Evolutionary conservation across 2,888 invertebrate genomes (phyloP), one percentile per base, ranked within the genome.

Genomic region (Lymantria dispar): DNA sequence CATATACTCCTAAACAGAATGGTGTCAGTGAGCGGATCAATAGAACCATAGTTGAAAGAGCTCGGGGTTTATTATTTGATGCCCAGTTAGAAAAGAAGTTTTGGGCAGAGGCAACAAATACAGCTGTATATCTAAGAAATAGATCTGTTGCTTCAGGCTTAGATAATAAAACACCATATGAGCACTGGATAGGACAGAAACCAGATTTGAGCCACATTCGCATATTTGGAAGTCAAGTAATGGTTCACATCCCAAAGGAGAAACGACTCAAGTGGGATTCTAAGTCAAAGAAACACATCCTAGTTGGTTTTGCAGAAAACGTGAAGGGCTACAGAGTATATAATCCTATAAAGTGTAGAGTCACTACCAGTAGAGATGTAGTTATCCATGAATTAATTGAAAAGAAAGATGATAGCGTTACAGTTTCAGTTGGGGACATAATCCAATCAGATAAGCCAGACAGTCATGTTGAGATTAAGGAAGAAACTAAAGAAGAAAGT

Each of bases 231-330:
- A 48, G 51, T 41, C 29, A 15, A 30, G 43, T 51, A 10, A 55
- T 51, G 55, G 47, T 51, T 1, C 55, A 52, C 31, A 14, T 52
- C 22, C 48, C 47, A 8, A 51, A 51, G 41, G 47, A 47, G 29
- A 51, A 41, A 12, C 12, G 38, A 5, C 37, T 9, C 10, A 47
- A 51, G 12, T 47, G 47, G 51, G 51, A 51, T 29, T 14, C 30
- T n/a, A 51, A 52, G 15, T 13, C 55, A 15, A 31, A 11, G 15
- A 29, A 45, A 31, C 48, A 45, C 31, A 47, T 51, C 8, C 45
- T 52, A 10, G 39, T 48, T 39, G 43, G 48, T 8, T 52, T 39
- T 45, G 22, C 45, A 13, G 43, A 48, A 29, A 38, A 48, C 11
- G 31, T 48, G 2, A 52, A 52, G 41, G 52, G 52, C 8, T 52